Evolutionary conservation across 2,113 vertebrate genomes (phyloP).

Genomic region (Notechis scutatus): DNA sequence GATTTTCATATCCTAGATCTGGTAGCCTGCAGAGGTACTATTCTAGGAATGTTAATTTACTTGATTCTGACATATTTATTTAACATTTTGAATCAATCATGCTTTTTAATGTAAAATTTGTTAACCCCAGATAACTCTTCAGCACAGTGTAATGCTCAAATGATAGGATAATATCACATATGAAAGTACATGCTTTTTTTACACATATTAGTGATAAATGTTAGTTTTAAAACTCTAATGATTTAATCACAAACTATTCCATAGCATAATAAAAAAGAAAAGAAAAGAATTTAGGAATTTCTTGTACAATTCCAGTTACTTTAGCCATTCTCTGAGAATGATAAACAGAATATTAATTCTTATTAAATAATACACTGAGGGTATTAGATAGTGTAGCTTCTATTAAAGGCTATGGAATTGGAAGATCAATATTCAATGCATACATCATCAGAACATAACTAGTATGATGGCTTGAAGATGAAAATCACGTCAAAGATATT

Average conservation of each 20-base stretch:
- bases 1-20: background rate
- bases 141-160: background rate
- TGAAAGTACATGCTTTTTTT: background rate
- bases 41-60: background rate
- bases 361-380: slow-evolving; percentile 33
- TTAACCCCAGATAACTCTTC: background rate
- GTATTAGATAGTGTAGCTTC: slow-evolving; percentile 20
- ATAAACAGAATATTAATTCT: slow-evolving; percentile 57
- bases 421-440: background rate
- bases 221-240: slow-evolving; percentile 38
- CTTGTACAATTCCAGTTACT: slow-evolving; percentile 44
- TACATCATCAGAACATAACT: background rate
- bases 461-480: background rate
- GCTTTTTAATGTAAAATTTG: background rate
- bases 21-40: background rate
- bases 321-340: slow-evolving; percentile 39
- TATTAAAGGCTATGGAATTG: background rate
- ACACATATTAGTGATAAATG: slow-evolving; percentile 41
- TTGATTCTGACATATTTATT: background rate
- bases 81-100: background rate
- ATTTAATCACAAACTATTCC: slow-evolving; percentile 35
- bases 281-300: slow-evolving; percentile 49
- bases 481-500: background rate
- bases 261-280: slow-evolving; percentile 47
- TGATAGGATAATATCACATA: background rate